Conservation (phyloP, 2,888 invertebrate genomes). For the Eudemis profundana region DNA sequence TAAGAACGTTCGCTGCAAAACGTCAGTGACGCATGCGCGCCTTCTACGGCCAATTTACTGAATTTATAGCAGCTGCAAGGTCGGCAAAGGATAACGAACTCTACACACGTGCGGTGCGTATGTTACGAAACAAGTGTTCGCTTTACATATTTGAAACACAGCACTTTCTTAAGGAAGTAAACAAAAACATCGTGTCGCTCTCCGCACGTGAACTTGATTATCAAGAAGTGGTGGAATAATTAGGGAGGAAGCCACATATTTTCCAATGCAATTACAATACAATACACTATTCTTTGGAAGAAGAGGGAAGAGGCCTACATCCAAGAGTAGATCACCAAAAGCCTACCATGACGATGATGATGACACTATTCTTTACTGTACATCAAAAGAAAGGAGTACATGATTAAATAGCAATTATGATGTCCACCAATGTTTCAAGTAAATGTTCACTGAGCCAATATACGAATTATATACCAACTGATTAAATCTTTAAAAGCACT, state of each 20-base stretch:
- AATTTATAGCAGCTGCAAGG: constrained; percentile 82
- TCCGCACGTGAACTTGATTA: constrained; percentile 22
- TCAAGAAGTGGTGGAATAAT: background rate
- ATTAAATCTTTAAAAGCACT: constrained; percentile 8
- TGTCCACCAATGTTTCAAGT: background rate
- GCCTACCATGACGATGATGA: too few relatives aligned
- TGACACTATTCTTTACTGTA: too few relatives aligned
- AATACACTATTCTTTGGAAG: too few relatives aligned
- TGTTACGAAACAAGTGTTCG: constrained; percentile 66
- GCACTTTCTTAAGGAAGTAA: constrained; percentile 32
- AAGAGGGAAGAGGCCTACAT: too few relatives aligned
- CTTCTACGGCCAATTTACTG: constrained; percentile 77
- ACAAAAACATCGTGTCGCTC: constrained; percentile 15
- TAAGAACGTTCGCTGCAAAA: constrained; percentile 59
- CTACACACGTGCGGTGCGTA: constrained; percentile 54
- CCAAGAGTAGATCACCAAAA: too few relatives aligned
- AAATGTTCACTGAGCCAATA: background rate
- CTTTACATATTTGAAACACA: constrained; percentile 52
- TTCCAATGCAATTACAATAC: too few relatives aligned
- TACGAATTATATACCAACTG: background rate
- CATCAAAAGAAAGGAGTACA: background rate
- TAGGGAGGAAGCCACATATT: too few relatives aligned
- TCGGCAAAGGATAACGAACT: constrained; percentile 80
- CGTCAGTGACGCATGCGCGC: constrained; percentile 72
- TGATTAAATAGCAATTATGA: background rate